phyloP scores from a whole-genome alignment of 2,888 invertebrate species.

The Idaea dimidiata region DNA sequence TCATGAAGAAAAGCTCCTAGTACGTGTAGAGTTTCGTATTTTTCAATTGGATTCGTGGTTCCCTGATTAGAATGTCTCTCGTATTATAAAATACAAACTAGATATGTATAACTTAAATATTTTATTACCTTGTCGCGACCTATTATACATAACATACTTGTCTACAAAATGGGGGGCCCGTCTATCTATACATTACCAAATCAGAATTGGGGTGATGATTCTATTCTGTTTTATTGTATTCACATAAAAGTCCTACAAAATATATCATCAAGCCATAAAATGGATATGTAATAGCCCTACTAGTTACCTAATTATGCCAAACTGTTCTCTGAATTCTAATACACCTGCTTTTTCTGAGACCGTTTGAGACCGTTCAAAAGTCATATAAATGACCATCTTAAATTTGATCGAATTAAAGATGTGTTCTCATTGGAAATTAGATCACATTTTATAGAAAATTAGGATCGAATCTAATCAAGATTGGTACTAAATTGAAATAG shows the following conservation, averaged over 20 bases:
- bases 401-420: neutral
- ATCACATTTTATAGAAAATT: neutral
- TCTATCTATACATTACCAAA: neutral
- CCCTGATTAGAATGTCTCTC: no score
- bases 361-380: neutral
- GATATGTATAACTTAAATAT: neutral
- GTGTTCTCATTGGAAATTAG: neutral
- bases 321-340: neutral
- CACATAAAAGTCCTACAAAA: neutral
- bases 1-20: no score
- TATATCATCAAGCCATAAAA: slow-evolving; percentile 1
- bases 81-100: no score
- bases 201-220: neutral
- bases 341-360: neutral
- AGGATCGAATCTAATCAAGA: no score
- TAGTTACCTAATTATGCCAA: neutral
- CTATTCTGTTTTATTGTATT: neutral
- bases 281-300: neutral
- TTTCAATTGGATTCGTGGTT: no score
- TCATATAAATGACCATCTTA: neutral
- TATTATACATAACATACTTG: neutral
- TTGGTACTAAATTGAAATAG: no score
- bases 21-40: no score
- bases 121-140: neutral
- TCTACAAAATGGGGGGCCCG: neutral